These are phyloP conservation scores for Standfussiana lucernea DNA, from an alignment of 2,888 invertebrate genomes.

Conservation along the genomic window DNA sequence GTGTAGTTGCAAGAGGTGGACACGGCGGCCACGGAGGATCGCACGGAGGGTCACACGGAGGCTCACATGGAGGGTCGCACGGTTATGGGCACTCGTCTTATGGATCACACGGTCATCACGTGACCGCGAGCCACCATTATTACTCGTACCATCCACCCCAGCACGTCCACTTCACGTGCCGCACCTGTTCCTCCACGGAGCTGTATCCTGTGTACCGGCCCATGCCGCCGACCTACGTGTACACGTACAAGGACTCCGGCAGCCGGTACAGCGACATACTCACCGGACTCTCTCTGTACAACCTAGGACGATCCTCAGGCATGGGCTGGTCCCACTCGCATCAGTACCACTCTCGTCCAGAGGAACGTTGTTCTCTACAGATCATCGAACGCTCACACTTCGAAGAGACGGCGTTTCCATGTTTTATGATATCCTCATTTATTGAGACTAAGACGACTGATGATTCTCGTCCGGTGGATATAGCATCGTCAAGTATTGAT, in stretches of 20 bases:
- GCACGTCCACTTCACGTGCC: slow-evolving; percentile 81
- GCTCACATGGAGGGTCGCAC: slow-evolving; percentile 39
- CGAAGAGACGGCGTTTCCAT: slow-evolving; percentile 83
- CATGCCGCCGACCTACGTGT: slow-evolving; percentile 83
- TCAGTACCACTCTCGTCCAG: slow-evolving; percentile 73
- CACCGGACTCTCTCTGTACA: slow-evolving; percentile 85
- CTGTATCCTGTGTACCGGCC: slow-evolving; percentile 86
- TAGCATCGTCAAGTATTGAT: slow-evolving; percentile 79
- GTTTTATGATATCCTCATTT: slow-evolving; percentile 86
- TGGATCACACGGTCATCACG: slow-evolving; percentile 70
- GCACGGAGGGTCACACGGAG: slow-evolving; percentile 40
- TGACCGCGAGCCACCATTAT: slow-evolving; percentile 80
- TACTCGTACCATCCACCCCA: slow-evolving; percentile 86
- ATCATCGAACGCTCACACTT: slow-evolving; percentile 79
- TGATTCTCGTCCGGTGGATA: slow-evolving; percentile 76
- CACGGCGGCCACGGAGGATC: slow-evolving; percentile 51
- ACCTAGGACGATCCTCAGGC: slow-evolving; percentile 81
- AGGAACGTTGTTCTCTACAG: slow-evolving; percentile 84
- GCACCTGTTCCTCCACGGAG: slow-evolving; percentile 77
- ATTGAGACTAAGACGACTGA: slow-evolving; percentile 73
- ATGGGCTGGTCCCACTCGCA: slow-evolving; percentile 73
- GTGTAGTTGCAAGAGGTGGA: slow-evolving; percentile 76
- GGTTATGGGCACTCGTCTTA: slow-evolving; percentile 33
- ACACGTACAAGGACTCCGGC: slow-evolving; percentile 81
- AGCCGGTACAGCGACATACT: slow-evolving; percentile 81